Conservation (phyloP, 2,113 vertebrate genomes). For the Typhlomys cinereus region DNA sequence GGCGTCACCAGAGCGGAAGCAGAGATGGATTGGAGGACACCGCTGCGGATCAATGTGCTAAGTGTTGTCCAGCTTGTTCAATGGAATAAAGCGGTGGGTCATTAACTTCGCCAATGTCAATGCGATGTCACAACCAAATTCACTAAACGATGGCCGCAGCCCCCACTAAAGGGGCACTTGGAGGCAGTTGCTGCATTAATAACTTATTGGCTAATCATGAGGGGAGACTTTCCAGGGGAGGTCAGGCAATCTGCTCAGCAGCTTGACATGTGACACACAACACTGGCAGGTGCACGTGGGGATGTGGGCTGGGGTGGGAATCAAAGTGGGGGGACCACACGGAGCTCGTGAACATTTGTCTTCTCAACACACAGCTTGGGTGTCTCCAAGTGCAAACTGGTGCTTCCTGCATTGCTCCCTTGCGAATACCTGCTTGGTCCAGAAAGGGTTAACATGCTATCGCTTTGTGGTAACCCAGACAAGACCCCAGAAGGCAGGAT, state of each 20-base stretch:
- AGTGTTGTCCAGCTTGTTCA: constrained; percentile 85
- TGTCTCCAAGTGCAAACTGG: not conserved
- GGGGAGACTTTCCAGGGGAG: constrained; percentile 35
- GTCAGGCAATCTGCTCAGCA: constrained; percentile 28
- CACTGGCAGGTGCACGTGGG: not conserved
- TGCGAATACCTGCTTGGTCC: not conserved
- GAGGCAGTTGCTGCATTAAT: constrained; percentile 70
- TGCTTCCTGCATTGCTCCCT: not conserved
- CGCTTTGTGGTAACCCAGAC: not conserved
- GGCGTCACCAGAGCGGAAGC: constrained; percentile 81
- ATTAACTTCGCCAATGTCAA: constrained; percentile 89
- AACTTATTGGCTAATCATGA: constrained; percentile 72
- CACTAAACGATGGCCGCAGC: constrained; percentile 83
- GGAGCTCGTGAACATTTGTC: not conserved
- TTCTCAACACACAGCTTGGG: not conserved
- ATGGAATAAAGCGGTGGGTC: constrained; percentile 84
- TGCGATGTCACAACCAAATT: constrained; percentile 85
- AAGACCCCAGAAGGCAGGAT: not conserved
- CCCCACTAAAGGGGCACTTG: constrained; percentile 77
- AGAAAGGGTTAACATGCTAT: not conserved
- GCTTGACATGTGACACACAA: not conserved
- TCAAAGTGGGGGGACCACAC: not conserved
- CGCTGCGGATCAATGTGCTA: constrained; percentile 84
- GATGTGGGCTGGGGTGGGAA: not conserved
- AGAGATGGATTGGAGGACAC: constrained; percentile 80